Evolutionary conservation across 2,113 vertebrate genomes (phyloP).

Genomic region (Scolopax mira): DNA sequence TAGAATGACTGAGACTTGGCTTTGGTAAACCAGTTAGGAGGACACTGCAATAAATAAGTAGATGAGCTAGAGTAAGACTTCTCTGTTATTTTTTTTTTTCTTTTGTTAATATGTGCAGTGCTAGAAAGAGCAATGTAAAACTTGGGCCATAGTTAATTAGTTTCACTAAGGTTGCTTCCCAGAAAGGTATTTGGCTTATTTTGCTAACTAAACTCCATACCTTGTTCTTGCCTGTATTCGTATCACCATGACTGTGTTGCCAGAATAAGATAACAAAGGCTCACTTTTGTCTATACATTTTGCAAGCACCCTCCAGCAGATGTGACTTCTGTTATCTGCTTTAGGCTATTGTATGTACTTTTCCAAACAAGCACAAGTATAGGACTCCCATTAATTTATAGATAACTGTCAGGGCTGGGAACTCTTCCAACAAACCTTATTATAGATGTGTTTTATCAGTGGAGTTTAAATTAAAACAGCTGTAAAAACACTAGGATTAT

Average conservation of each 20-base stretch:
- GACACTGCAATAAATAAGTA: not conserved
- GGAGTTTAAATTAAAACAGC: slow-evolving; percentile 40
- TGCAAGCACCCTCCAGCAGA: not conserved
- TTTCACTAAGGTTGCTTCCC: not conserved
- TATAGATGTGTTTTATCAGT: slow-evolving; percentile 42
- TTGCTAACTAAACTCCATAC: not conserved
- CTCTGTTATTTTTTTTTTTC: not conserved
- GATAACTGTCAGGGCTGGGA: slow-evolving; percentile 35
- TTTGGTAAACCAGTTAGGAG: not conserved
- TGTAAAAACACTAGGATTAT: slow-evolving; percentile 43
- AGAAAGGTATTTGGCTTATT: not conserved
- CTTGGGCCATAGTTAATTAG: not conserved
- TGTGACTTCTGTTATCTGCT: not conserved
- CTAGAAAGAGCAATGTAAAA: not conserved
- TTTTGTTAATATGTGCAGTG: not conserved
- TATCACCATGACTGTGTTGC: not conserved
- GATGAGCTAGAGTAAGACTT: not conserved
- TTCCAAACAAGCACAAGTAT: slow-evolving; percentile 3
- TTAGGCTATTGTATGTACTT: not conserved
- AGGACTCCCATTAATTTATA: slow-evolving; percentile 43
- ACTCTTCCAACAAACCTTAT: slow-evolving; percentile 47
- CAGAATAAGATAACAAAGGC: not conserved
- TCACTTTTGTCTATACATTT: not conserved
- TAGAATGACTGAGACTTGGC: not conserved
- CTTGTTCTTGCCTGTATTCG: not conserved